These are phyloP conservation scores for Etheostoma perlongum DNA, from an alignment of 2,797 vertebrate species.

Conservation along the genomic window DNA sequence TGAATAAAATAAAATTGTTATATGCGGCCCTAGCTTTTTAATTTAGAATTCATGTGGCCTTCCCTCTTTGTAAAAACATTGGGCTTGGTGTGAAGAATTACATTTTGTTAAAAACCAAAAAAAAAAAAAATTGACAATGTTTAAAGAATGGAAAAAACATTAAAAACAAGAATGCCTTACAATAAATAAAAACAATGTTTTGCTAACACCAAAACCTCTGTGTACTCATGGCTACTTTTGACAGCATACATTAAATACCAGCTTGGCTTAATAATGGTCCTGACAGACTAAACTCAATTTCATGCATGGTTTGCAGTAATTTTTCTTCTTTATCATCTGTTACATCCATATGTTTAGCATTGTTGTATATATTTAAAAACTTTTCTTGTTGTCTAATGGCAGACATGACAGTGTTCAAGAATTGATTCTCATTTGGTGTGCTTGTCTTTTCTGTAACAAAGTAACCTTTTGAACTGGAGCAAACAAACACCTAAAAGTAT, in stretches of 20 bases:
- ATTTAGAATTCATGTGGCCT: no score
- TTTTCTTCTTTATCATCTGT: slow-evolving; percentile 22
- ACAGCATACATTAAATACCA: slow-evolving; percentile 1
- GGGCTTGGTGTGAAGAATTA: background rate
- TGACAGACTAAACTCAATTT: slow-evolving; percentile 32
- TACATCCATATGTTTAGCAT: slow-evolving; percentile 3
- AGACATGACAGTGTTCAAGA: background rate
- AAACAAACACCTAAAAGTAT: background rate
- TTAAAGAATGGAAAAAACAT: background rate
- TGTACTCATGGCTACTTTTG: slow-evolving; percentile 1
- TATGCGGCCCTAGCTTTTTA: background rate
- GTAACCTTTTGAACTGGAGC: background rate
- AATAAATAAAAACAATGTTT: slow-evolving; percentile 2
- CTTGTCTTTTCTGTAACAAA: background rate
- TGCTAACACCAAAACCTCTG: background rate
- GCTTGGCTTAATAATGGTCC: background rate
- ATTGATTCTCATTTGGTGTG: slow-evolving; percentile 2
- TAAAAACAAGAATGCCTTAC: background rate
- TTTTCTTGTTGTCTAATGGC: background rate
- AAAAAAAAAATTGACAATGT: background rate
- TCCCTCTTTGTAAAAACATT: background rate
- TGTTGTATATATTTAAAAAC: slow-evolving; percentile 1
- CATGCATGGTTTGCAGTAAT: slow-evolving; percentile 39
- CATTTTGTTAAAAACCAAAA: background rate
- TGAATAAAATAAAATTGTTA: background rate